A percentile compares a stretch with the other conserved stretches of the same genome.
phyloP scores from a whole-genome alignment of 2,888 invertebrate species.

The Pterobdella sp. region DNA sequence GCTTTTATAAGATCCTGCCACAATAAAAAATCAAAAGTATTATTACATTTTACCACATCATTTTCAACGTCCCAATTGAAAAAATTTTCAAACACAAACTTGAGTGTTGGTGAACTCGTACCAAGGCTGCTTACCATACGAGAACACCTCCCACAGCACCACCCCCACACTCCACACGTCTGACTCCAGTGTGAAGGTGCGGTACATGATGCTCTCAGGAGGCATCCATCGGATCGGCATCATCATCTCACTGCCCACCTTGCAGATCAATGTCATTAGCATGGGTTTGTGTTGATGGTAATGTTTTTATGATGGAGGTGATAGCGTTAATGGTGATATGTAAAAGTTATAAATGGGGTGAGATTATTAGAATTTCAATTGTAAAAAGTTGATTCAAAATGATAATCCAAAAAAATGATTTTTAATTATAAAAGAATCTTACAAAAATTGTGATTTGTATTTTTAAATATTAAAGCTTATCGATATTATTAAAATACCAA shows the following conservation, averaged over 20 bases:
- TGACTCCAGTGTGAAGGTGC: slow-evolving; percentile 52
- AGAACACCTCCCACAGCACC: slow-evolving; percentile 53
- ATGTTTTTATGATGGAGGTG: not conserved
- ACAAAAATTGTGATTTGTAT: too few relatives aligned
- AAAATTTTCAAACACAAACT: slow-evolving; percentile 43
- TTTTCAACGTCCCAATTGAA: too few relatives aligned
- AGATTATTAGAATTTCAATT: too few relatives aligned
- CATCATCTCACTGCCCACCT: slow-evolving; percentile 50
- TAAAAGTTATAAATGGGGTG: not conserved
- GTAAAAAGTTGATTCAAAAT: too few relatives aligned
- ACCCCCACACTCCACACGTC: slow-evolving; percentile 54
- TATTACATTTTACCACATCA: too few relatives aligned
- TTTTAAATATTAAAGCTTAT: too few relatives aligned
- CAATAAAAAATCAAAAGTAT: too few relatives aligned
- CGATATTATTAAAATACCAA: too few relatives aligned
- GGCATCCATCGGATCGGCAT: slow-evolving; percentile 54
- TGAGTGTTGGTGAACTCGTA: slow-evolving; percentile 52
- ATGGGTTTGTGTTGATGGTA: not conserved
- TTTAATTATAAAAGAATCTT: too few relatives aligned
- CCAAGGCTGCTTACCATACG: slow-evolving; percentile 53
- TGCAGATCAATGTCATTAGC: not conserved
- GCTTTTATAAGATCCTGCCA: too few relatives aligned
- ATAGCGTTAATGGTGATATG: not conserved
- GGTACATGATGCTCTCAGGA: slow-evolving; percentile 51
- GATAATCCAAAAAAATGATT: too few relatives aligned